Conservation (phyloP, 2,888 invertebrate genomes). For the Monochamus alternatus region DNA sequence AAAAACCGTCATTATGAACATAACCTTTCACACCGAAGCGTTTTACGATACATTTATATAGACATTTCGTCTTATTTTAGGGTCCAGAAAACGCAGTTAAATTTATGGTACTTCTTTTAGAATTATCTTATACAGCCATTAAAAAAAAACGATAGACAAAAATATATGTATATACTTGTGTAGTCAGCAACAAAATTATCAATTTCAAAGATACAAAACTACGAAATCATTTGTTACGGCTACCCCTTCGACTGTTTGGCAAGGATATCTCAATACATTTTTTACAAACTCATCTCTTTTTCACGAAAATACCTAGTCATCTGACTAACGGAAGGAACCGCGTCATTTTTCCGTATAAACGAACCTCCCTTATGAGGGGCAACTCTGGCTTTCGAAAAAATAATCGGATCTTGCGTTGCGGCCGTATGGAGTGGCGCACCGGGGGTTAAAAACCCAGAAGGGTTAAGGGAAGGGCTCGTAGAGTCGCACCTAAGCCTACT, state of each 20-base stretch:
- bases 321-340: conserved; percentile 57
- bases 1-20: no score
- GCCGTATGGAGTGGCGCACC: conserved; percentile 66
- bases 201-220: background rate
- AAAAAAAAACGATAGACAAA: no score
- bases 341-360: conserved; percentile 66
- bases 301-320: conserved; percentile 25
- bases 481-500: conserved; percentile 55
- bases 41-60: no score
- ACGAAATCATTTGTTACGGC: background rate
- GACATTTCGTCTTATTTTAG: no score
- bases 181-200: background rate
- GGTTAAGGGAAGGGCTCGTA: conserved; percentile 46
- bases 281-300: conserved; percentile 22
- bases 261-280: conserved; percentile 9
- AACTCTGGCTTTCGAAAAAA: conserved; percentile 65
- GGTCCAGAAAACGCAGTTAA: no score
- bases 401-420: conserved; percentile 71
- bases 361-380: conserved; percentile 68
- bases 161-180: no score
- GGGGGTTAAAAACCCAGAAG: conserved; percentile 51
- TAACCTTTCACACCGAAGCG: no score
- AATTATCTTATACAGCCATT: no score
- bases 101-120: no score
- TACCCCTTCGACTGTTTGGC: background rate